Evolutionary conservation across 2,888 invertebrate genomes (phyloP).

Genomic region (Physocephala rufipes): DNA sequence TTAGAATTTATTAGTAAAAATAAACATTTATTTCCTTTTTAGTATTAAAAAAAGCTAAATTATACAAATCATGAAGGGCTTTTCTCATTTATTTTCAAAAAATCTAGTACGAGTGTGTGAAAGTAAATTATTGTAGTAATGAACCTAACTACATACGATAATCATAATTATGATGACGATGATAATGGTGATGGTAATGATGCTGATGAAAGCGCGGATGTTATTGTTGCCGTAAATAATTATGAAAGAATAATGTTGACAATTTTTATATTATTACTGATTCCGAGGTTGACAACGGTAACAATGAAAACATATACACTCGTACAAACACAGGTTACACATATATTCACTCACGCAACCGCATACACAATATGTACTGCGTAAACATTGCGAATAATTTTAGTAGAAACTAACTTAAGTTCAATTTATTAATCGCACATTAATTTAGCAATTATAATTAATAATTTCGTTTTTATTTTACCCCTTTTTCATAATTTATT

Average conservation of each 20-base stretch:
- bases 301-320: not conserved
- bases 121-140: not conserved
- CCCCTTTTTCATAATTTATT: too few relatives aligned
- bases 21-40: not conserved
- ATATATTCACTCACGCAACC: slow-evolving; percentile 20
- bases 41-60: slow-evolving; percentile 6
- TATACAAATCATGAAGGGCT: too few relatives aligned
- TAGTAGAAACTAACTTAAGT: not conserved
- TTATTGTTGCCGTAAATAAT: not conserved
- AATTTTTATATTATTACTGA: not conserved
- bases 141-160: not conserved
- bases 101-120: not conserved
- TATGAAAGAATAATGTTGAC: not conserved
- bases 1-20: slow-evolving; percentile 5
- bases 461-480: too few relatives aligned
- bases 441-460: not conserved
- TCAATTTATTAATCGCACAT: slow-evolving; percentile 16
- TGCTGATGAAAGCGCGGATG: not conserved
- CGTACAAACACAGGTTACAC: slow-evolving; percentile 28
- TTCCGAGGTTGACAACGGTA: too few relatives aligned
- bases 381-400: not conserved
- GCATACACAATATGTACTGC: not conserved
- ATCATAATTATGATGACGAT: not conserved
- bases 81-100: too few relatives aligned
- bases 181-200: not conserved